Evolutionary conservation across 1,140 invertebrate species (phyloP), one percentile per base, ranked within the genome.

Genomic region (Brachionus angularis): DNA sequence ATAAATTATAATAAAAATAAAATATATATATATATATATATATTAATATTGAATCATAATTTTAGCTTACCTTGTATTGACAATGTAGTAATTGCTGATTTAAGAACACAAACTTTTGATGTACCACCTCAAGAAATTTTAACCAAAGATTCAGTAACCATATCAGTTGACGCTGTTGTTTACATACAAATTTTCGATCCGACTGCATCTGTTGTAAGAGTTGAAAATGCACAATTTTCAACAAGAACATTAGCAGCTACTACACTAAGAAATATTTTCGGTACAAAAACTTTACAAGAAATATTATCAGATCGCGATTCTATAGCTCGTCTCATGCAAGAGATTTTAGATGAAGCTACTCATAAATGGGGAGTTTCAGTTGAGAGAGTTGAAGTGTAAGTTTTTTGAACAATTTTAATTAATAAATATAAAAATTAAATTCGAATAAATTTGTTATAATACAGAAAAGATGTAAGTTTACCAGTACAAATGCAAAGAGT

Each of bases 401-500:
- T 50, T 50, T 18, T 25, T 25, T 49, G 2, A 3, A 5, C n/a
- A 3, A 14, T 31, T 8, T 61, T 12, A 46, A 27, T 46, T 34
- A 50, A 46, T 2, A 14, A 14, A 18, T 10, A 44, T 46, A 12
- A 16, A 16, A 21, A 29, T 8, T 31, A n/a, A n/a, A n/a, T n/a
- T n/a, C n/a, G n/a, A n/a, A n/a, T n/a, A n/a, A n/a, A 46, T 34
- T 64, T 18, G 18, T 23, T 50, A 7, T 39, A 25, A 29, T 69
- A 14, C 34, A 69, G 64, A 16, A 73, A 69, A 31, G 76, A 77
- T 70, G 76, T 76, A 0, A 69, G 76, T 23, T 53, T 77, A 1
- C 76, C 76, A 8, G 71, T 74, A 23, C 74, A 76, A 71, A 71
- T 77, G 72, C 76, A 77, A 61, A 75, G 75, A 72, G 76, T 77